Conservation (phyloP, 2,113 vertebrate species). For the Psettodes erumei region DNA sequence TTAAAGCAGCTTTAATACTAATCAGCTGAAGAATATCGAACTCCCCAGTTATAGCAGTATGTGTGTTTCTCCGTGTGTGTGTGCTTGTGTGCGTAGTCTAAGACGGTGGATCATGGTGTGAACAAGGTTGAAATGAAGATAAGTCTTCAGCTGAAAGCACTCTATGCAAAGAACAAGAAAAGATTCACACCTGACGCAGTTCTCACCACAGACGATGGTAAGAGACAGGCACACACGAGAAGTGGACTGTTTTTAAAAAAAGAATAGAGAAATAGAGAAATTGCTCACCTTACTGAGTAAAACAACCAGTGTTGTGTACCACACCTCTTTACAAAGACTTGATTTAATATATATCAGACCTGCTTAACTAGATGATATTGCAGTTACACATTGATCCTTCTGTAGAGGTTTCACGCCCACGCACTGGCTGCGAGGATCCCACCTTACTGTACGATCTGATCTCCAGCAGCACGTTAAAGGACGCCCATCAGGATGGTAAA, state of each 20-base stretch:
- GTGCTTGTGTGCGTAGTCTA: conserved; percentile 24
- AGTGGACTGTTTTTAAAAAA: not conserved
- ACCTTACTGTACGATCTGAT: conserved; percentile 85
- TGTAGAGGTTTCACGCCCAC: conserved; percentile 32
- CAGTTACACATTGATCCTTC: conserved; percentile 12
- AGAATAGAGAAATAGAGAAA: no score
- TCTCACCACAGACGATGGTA: conserved; percentile 51
- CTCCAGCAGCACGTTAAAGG: conserved; percentile 79
- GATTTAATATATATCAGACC: not conserved
- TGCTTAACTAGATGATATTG: not conserved
- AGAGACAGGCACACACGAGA: conserved; percentile 1
- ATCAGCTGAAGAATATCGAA: not conserved
- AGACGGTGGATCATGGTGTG: conserved; percentile 15
- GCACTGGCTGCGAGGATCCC: conserved; percentile 84
- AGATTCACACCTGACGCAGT: conserved; percentile 37
- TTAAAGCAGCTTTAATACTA: not conserved
- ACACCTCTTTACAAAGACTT: not conserved
- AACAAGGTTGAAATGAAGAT: conserved; percentile 74
- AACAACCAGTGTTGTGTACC: not conserved
- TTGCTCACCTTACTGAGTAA: not conserved
- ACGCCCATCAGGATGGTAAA: conserved; percentile 85
- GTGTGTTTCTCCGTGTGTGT: conserved; percentile 14
- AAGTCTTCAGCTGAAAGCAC: conserved; percentile 80
- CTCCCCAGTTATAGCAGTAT: not conserved
- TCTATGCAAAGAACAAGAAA: conserved; percentile 82